These are phyloP conservation scores for Maniola jurtina DNA, from an alignment of 1,140 invertebrate species.

Conservation along the genomic window DNA sequence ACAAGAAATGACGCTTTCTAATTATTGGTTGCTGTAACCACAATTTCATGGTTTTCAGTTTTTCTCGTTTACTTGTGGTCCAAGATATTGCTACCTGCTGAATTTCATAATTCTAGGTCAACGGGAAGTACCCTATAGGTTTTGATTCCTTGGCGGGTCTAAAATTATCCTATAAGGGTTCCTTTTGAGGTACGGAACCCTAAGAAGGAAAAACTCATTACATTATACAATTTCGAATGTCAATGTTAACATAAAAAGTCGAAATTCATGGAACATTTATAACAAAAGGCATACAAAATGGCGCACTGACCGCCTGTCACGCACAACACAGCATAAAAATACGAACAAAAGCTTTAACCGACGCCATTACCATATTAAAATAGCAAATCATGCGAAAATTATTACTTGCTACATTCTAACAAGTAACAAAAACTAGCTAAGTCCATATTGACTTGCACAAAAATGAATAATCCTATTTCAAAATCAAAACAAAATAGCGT, in stretches of 20 bases:
- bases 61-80: too few relatives aligned
- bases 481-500: not conserved
- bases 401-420: not conserved
- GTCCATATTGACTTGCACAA: not conserved
- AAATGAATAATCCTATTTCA: too few relatives aligned
- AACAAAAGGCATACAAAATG: constrained; percentile 31
- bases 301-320: constrained; percentile 37
- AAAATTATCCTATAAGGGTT: too few relatives aligned
- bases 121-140: too few relatives aligned
- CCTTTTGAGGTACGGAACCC: not conserved
- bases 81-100: too few relatives aligned
- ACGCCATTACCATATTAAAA: constrained; percentile 11
- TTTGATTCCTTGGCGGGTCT: too few relatives aligned
- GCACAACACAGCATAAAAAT: constrained; percentile 26
- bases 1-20: too few relatives aligned
- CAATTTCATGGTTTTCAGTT: too few relatives aligned
- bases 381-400: constrained; percentile 13
- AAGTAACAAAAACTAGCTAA: not conserved
- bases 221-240: constrained; percentile 3
- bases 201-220: not conserved
- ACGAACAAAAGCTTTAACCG: constrained; percentile 9
- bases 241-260: not conserved
- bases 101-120: too few relatives aligned
- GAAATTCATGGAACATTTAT: not conserved
- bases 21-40: too few relatives aligned